phyloP scores from a whole-genome alignment of 30 jellyfish, hydroid and myxozoan species.

The Sanderia malayensis region DNA sequence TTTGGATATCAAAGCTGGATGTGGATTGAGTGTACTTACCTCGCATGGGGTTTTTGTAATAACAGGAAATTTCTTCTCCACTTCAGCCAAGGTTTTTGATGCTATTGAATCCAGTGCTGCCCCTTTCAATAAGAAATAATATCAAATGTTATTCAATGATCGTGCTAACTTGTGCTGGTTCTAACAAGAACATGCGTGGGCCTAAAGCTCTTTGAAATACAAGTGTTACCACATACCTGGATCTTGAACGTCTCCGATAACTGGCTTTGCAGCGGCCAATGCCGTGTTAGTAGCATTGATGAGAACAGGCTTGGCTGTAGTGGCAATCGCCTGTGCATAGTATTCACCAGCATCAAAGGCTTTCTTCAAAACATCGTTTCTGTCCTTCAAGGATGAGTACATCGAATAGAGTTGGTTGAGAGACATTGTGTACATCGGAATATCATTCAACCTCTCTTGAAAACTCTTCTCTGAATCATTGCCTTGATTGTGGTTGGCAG shows the following conservation, averaged over 20 bases:
- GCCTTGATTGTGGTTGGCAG: conserved; percentile 22
- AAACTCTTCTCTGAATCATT: conserved; percentile 60
- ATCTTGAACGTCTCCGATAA: conserved; percentile 89
- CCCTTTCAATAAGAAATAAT: too few relatives aligned
- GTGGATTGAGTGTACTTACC: too few relatives aligned
- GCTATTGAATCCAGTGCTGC: conserved; percentile 79
- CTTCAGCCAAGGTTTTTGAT: conserved; percentile 91
- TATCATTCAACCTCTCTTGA: conserved; percentile 88
- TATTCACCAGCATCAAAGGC: conserved; percentile 92
- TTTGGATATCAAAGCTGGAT: too few relatives aligned
- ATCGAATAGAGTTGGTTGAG: conserved; percentile 75
- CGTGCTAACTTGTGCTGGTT: too few relatives aligned
- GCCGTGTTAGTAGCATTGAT: conserved; percentile 93
- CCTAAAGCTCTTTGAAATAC: too few relatives aligned
- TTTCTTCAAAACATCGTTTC: conserved; percentile 73
- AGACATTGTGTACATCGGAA: conserved; percentile 90
- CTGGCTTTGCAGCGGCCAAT: conserved; percentile 88
- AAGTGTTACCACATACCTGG: too few relatives aligned
- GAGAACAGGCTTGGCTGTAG: conserved; percentile 93
- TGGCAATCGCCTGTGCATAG: conserved; percentile 63
- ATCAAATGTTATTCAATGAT: too few relatives aligned
- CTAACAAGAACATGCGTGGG: too few relatives aligned
- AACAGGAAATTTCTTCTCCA: conserved; percentile 83
- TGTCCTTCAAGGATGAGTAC: conserved; percentile 67
- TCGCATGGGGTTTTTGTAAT: conserved; percentile 88